Evolutionary conservation across 2,113 vertebrate genomes (phyloP).

Genomic region (Nothobranchius kuhntae): DNA sequence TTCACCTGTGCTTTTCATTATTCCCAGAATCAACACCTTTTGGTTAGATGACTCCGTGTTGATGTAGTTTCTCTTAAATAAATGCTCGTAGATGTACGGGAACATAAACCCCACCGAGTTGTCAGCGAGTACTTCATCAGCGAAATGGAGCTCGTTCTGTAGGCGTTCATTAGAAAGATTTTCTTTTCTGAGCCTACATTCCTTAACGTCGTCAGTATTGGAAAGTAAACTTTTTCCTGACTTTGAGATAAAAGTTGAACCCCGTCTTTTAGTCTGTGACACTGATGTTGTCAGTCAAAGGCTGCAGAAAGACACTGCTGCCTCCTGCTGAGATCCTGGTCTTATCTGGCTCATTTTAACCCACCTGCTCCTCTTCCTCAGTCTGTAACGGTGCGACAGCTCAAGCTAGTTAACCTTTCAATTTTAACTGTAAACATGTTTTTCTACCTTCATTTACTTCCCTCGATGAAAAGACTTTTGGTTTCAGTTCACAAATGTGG

Average conservation of each 20-base stretch:
- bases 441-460: not conserved
- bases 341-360: constrained; percentile 11
- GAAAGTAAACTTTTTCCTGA: constrained; percentile 30
- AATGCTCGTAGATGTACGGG: constrained; percentile 14
- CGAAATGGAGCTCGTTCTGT: constrained; percentile 9
- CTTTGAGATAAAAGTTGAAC: constrained; percentile 21
- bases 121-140: constrained; percentile 26
- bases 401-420: constrained; percentile 26
- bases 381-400: not conserved
- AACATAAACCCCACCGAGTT: constrained; percentile 13
- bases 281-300: constrained; percentile 1
- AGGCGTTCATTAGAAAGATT: constrained; percentile 29
- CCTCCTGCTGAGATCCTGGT: constrained; percentile 8
- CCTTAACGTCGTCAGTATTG: constrained; percentile 21
- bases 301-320: not conserved
- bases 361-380: not conserved
- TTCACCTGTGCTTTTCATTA: no score
- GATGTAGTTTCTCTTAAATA: no score
- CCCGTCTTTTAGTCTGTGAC: not conserved
- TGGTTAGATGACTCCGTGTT: not conserved
- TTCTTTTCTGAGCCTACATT: not conserved
- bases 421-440: not conserved
- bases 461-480: constrained; percentile 6
- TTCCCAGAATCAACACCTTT: not conserved
- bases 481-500: constrained; percentile 7